These are phyloP conservation scores for Zaprionus obscuricornis DNA, from an alignment of 2,888 invertebrate genomes.

Conservation along the genomic window DNA sequence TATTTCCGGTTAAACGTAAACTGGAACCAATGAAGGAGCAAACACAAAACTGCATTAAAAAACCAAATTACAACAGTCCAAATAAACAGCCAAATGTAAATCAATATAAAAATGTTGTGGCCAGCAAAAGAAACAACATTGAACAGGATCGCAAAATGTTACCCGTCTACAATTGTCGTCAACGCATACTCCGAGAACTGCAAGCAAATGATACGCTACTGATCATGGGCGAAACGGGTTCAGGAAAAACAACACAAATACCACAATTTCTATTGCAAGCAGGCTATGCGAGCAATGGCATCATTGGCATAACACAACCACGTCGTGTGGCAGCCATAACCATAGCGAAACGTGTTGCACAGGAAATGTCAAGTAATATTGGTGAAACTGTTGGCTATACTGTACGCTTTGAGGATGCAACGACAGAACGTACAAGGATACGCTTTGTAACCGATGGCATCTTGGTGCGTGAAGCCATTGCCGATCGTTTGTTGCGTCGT, in stretches of 20 bases:
- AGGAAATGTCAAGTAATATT: conserved; percentile 88
- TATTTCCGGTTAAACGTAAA: conserved; percentile 43
- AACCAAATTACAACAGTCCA: conserved; percentile 20
- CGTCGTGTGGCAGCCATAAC: conserved; percentile 97
- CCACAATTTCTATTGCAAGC: conserved; percentile 92
- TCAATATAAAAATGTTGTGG: conserved; percentile 20
- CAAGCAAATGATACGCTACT: conserved; percentile 89
- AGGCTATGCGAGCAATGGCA: conserved; percentile 87
- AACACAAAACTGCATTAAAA: conserved; percentile 37
- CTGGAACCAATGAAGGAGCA: conserved; percentile 43
- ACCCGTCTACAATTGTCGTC: conserved; percentile 85
- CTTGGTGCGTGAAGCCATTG: conserved; percentile 94
- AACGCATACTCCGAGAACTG: conserved; percentile 88
- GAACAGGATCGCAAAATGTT: conserved; percentile 83
- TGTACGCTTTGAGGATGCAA: conserved; percentile 96
- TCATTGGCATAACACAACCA: conserved; percentile 95
- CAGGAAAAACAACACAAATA: conserved; percentile 98
- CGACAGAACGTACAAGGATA: conserved; percentile 91
- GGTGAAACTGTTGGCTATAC: conserved; percentile 91
- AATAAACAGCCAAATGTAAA: conserved; percentile 12
- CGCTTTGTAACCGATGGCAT: conserved; percentile 98
- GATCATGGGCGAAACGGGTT: conserved; percentile 97
- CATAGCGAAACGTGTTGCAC: conserved; percentile 94
- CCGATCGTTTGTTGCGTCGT: conserved; percentile 88
- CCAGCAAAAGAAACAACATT: conserved; percentile 25